Base-by-base conservation (phyloP, 2,888 invertebrate species). In the Aspidiotus rigidus region DNA sequence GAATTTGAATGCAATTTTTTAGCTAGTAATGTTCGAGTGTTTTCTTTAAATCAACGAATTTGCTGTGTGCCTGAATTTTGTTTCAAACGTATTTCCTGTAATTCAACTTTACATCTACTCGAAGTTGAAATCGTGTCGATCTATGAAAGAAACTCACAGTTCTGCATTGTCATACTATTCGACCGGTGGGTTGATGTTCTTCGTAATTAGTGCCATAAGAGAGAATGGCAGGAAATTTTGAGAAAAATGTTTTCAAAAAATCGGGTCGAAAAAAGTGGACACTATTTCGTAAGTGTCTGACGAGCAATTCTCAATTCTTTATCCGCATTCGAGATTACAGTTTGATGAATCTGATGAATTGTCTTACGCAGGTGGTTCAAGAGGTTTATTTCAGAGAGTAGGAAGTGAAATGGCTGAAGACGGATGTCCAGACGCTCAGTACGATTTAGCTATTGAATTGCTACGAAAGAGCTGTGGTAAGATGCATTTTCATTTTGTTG, bases 371-470 rank as follows among this genome's bases (percentile, higher is more conserved):
- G 66, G 60, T 44, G 66, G 66, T 28, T 59, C 59, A 13, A 66
- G 66, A 49, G 66, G 66, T 8, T 60, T 66, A 28, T 69, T 69
- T 44, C 69, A 69, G 28, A 62, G 62, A 69, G 44, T 69, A 10
- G 71, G 72, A 10, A 71, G 59, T 44, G 70, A 61, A 53, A 69
- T 93, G 72, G 93, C 93, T 0, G 89, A 90, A 75, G 92, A 92
- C 79, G 93, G 93, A 9, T 92, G 91, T 77, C 88, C 90, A 0
- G 92, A 92, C 76, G 90, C 91, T 10, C 93, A 93, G 79, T 89
- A 91, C 72, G 88, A 90, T 69, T 80, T 93, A 70, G 93, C 92
- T 5, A 90, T 90, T 76, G 87, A 90, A 75, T 80, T 93, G 54
- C 80, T 93, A 74, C 87, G 89, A 74, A 89, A 89, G 76, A 83